Evolutionary conservation across 2,797 vertebrate genomes (phyloP).

Genomic region (Botia almorhae): DNA sequence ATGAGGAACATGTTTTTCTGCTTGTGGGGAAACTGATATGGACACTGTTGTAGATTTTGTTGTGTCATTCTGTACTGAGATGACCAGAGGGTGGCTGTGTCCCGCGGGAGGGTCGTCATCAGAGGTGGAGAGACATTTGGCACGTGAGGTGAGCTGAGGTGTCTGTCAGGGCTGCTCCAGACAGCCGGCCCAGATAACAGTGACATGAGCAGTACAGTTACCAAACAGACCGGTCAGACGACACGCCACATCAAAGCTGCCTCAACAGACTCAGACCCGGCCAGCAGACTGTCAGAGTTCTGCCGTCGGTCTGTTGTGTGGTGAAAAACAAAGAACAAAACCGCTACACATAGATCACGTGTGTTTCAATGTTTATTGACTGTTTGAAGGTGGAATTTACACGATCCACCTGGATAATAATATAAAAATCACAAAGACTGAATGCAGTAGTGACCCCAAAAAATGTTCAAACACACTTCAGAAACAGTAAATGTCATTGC

Average conservation of each 20-base stretch:
- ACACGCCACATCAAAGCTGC: constrained; percentile 71
- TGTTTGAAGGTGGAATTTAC: neutral
- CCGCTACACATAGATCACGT: neutral
- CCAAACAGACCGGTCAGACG: constrained; percentile 74
- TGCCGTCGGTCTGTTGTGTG: neutral
- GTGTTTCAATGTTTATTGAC: neutral
- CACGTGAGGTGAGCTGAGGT: constrained; percentile 63
- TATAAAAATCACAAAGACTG: no score
- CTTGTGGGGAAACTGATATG: constrained; percentile 17
- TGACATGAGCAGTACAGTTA: constrained; percentile 72
- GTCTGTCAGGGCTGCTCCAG: constrained; percentile 64
- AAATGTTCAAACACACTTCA: no score
- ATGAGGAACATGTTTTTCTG: constrained; percentile 6
- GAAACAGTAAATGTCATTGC: no score
- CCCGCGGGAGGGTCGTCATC: neutral
- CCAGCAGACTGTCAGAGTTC: constrained; percentile 27
- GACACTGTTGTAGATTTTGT: neutral
- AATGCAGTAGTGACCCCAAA: no score
- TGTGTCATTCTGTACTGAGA: constrained; percentile 7
- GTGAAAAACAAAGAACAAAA: neutral
- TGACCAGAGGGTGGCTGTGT: neutral
- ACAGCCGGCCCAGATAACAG: constrained; percentile 70
- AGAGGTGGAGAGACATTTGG: neutral
- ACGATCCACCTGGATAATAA: no score
- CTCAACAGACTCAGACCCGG: constrained; percentile 15